These are phyloP conservation scores for Sinotaia quadrata DNA, from an alignment of 2,888 invertebrate genomes.

Conservation along the genomic window DNA sequence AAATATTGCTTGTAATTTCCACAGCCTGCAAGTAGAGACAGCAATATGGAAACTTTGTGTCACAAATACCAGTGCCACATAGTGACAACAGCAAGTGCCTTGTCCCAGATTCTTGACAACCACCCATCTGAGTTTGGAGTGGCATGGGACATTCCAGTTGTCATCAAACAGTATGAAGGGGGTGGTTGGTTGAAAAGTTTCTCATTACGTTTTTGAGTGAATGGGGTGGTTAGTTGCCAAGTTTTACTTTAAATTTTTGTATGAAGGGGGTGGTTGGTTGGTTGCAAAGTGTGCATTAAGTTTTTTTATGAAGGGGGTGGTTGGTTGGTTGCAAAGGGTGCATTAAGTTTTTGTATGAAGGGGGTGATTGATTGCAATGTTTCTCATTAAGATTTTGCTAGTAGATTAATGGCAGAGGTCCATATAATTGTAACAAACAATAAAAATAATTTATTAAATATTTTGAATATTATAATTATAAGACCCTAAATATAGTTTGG, in stretches of 20 bases:
- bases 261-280: no score
- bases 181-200: conserved; percentile 43
- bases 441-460: no score
- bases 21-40: conserved; percentile 58
- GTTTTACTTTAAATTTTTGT: not conserved
- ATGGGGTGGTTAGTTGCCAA: not conserved
- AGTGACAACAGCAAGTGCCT: conserved; percentile 55
- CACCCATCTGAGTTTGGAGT: conserved; percentile 45
- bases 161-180: conserved; percentile 48
- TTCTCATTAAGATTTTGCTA: no score
- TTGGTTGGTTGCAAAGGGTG: not conserved
- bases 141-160: conserved; percentile 63
- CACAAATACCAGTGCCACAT: conserved; percentile 52
- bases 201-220: not conserved
- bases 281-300: not conserved
- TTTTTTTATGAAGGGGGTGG: not conserved
- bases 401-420: no score
- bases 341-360: not conserved
- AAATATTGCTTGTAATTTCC: conserved; percentile 10
- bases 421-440: no score
- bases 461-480: no score
- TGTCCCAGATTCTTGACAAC: conserved; percentile 61
- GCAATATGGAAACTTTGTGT: conserved; percentile 56
- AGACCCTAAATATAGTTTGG: no score
- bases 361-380: no score